Base-by-base conservation (phyloP, 2,797 vertebrate species). In the Coregonus suidteri region DNA sequence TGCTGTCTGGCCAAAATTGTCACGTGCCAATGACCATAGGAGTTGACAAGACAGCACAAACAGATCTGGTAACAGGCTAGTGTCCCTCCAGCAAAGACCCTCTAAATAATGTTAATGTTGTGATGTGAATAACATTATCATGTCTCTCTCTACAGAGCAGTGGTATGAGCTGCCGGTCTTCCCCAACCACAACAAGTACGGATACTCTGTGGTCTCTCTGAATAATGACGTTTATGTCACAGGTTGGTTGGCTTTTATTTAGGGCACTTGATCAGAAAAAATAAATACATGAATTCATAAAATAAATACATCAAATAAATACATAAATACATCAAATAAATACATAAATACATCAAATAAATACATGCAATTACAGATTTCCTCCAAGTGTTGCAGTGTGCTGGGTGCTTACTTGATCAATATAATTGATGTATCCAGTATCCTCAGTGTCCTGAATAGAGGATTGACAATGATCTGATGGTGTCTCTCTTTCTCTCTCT, bases 101-200 rank as follows among this genome's bases (percentile, higher is more conserved):
- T 31, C 4, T 30, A 25, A 7, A 25, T 65, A 35, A 20, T 65
- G 62, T 13, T 35, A 35, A 34, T 67, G 65, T 66, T 30, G 20
- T 34, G 18, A n/a, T 69, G 15, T 41, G 91, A 94, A 20, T 62
- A 20, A 62, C n/a, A 62, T 18, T 18, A 56, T 20, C n/a, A 7
- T 9, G 1, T 56, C 70, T 77, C 62, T 77, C 68, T 81, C 70
- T 80, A 74, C 83, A 99, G 98, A 94, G 82, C 89, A 68, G 77
- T 99, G 98, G 98, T 93, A 95, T 80, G 91, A 94, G 41, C 96
- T 99, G 37, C 97, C 98, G 0, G 96, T 97, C 87, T 99, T 99
- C 82, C 98, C 98, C 0, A 98, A 99, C 87, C 95, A 97, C 83
- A 97, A 98, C 93, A 99, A 99, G 84, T 99, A 97, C 97, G 98